Evolutionary conservation across 2,797 vertebrate genomes (phyloP).

Genomic region (Neopelma chrysocephalum): DNA sequence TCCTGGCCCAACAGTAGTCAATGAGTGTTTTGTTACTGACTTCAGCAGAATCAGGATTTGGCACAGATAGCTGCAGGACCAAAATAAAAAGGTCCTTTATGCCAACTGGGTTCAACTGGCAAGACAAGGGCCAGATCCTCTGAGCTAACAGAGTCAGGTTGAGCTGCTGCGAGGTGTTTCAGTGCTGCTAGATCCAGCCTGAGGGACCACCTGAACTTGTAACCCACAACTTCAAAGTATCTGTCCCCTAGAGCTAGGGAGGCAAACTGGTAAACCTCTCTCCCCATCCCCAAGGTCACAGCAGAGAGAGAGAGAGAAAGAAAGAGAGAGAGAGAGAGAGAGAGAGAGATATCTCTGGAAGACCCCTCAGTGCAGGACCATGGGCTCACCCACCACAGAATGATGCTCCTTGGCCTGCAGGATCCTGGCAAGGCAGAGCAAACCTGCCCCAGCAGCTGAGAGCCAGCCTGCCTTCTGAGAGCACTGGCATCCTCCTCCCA

Average conservation of each 20-base stretch:
- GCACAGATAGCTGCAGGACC: background rate
- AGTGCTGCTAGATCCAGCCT: background rate
- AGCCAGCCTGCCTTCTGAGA: background rate
- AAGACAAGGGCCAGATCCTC: background rate
- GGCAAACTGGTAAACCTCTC: background rate
- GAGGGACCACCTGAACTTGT: background rate
- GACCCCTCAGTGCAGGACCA: background rate
- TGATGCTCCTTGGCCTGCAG: background rate
- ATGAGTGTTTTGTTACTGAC: conserved; percentile 17
- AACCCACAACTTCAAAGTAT: background rate
- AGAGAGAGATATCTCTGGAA: fast-evolving
- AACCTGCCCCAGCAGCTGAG: background rate
- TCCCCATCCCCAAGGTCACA: background rate
- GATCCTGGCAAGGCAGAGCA: background rate
- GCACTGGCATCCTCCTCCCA: background rate
- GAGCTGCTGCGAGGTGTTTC: background rate
- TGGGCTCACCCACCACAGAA: background rate
- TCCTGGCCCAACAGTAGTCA: background rate
- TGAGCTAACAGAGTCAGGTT: background rate
- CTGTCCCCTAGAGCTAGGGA: background rate
- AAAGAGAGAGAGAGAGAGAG: background rate
- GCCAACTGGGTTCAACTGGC: conserved; percentile 31
- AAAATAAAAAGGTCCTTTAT: conserved; percentile 52
- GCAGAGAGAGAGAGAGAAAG: background rate
- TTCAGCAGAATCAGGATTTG: conserved; percentile 23